phyloP scores from a whole-genome alignment of 2,797 vertebrate genomes.

The Poeciliopsis infans region DNA sequence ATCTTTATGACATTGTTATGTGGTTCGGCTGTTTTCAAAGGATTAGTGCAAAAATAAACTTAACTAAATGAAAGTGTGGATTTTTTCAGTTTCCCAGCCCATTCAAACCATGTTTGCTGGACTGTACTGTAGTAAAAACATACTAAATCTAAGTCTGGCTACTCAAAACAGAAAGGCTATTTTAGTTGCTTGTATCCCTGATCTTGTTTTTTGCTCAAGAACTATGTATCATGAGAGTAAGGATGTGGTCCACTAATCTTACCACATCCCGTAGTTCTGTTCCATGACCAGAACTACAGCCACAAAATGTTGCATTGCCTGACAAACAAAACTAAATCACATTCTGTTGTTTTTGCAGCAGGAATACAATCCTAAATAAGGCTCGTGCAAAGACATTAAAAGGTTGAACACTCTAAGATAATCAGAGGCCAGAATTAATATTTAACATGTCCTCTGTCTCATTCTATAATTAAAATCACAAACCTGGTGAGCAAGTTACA shows the following conservation, averaged over 20 bases:
- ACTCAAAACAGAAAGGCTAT: not conserved
- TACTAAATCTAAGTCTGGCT: not conserved
- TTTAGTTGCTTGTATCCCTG: not conserved
- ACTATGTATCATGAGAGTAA: not conserved
- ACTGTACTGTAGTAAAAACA: not conserved
- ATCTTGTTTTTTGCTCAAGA: not conserved
- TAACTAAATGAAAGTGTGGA: not conserved
- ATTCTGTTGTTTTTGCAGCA: not conserved
- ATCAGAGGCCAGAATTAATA: not conserved
- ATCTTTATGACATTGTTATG: not conserved
- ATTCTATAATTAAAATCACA: not conserved
- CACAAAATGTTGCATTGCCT: not conserved
- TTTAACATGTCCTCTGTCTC: not conserved
- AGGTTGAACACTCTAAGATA: not conserved
- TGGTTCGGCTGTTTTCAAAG: not conserved
- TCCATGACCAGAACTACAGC: not conserved
- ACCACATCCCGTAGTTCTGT: not conserved
- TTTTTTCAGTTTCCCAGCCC: not conserved
- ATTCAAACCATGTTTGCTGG: not conserved
- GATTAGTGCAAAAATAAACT: not conserved
- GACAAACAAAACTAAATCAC: not conserved
- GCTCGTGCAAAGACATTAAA: not conserved
- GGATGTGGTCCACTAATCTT: not conserved
- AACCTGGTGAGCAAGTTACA: not conserved
- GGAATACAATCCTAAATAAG: not conserved